Conservation (phyloP, 2,797 vertebrate genomes). For the Linurgus olivaceus region DNA sequence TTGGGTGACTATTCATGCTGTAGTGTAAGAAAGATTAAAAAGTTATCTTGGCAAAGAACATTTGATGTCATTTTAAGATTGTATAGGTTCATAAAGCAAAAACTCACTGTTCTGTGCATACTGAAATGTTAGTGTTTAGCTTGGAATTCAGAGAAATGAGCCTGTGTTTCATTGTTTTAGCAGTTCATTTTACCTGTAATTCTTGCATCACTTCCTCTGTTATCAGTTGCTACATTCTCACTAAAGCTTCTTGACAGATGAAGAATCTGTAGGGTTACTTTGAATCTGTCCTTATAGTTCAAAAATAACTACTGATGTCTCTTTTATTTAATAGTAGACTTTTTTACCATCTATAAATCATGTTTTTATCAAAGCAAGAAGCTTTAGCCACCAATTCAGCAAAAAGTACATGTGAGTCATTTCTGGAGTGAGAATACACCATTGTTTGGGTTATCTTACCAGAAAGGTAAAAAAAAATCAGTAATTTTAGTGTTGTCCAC, state of each 20-base stretch:
- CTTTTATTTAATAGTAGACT: background rate
- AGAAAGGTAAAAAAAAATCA: background rate
- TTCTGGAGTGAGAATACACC: background rate
- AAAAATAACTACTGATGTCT: background rate
- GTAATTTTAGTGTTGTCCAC: background rate
- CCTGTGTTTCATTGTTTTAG: background rate
- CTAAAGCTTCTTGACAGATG: background rate
- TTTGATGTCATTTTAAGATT: background rate
- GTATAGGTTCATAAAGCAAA: background rate
- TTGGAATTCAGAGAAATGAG: slow-evolving; percentile 8
- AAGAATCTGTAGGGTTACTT: background rate
- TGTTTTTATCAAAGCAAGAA: background rate
- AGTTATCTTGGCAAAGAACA: background rate
- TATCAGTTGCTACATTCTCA: background rate
- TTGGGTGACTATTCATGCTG: background rate
- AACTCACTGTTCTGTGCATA: background rate
- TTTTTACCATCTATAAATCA: background rate
- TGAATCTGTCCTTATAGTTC: background rate
- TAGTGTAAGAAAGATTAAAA: background rate
- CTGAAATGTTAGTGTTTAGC: background rate
- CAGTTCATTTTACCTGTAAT: background rate
- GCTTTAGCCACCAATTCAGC: background rate
- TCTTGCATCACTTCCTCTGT: background rate
- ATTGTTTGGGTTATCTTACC: background rate
- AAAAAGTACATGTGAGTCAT: background rate